A percentile compares a stretch with the other conserved stretches of the same genome.
Conservation (phyloP, 2,113 vertebrate genomes). For the Brachyhypopomus gauderio region DNA sequence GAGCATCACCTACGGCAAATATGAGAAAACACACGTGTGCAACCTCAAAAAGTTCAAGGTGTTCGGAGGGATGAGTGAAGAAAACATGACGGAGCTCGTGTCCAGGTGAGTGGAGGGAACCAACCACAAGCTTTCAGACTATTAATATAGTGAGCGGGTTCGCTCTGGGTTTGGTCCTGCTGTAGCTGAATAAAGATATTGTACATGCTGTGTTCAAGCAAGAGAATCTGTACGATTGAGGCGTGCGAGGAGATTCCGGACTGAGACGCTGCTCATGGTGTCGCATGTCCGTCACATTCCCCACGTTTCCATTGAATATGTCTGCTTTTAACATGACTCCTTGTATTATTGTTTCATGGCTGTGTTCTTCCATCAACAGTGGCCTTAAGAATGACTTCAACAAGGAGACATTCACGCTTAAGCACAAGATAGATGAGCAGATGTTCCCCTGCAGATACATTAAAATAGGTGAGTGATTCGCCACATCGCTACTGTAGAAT, state of each 20-base stretch:
- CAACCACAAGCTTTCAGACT: not conserved
- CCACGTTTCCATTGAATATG: not conserved
- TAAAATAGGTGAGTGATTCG: constrained; percentile 91
- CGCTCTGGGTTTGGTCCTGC: too few relatives aligned
- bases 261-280: not conserved
- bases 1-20: constrained; percentile 98
- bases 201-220: not conserved
- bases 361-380: constrained; percentile 73
- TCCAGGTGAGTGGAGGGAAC: constrained; percentile 82
- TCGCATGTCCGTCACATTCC: not conserved
- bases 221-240: not conserved
- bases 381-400: constrained; percentile 99
- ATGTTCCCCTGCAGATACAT: constrained; percentile 99
- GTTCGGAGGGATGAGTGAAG: constrained; percentile 98
- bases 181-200: not conserved
- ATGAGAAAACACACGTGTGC: constrained; percentile 98
- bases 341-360: not conserved
- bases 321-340: not conserved
- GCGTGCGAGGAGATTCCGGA: not conserved
- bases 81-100: constrained; percentile 98
- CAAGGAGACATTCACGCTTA: constrained; percentile 99
- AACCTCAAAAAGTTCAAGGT: constrained; percentile 99
- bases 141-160: too few relatives aligned
- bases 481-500: not conserved
- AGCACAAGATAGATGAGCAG: constrained; percentile 99